Base-by-base conservation (phyloP, 1,140 invertebrate species). In the Drosophila saltans region DNA sequence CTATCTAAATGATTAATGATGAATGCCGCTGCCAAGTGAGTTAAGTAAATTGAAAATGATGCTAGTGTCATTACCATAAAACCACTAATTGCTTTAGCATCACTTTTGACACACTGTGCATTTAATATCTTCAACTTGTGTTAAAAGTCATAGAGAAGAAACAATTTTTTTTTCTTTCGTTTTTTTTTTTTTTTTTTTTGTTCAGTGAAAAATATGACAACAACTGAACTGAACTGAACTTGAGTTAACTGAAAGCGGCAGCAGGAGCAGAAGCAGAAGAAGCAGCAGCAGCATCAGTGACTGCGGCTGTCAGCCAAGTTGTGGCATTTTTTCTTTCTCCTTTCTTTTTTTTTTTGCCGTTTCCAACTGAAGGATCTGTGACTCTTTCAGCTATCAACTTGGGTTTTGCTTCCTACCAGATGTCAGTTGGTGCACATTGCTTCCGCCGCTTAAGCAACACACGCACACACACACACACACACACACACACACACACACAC, bases 291-390 rank as follows among this genome's bases (percentile, higher is more conserved):
- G 33, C 33, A 36, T 36, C 33, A 7, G 33, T 36, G 33, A 36
- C 33, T 36, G 33, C 6, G 72, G 77, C 74, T 77, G 74, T 77
- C 74, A 77, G 63, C 75, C 67, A 66, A 77, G 74, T 66, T 71
- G 75, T 71, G 68, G 74, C 75, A 88, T 86, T 81, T 88, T 88
- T 52, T 26, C 24, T 52, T 16, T 16, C 2, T 16, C 1, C 16
- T 7, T 16, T 9, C 6, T 24, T 52, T 36, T 36, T 36, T 36
- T 36, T 7, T 36, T 36, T 36, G 33, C 33, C 33, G 1, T 36
- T 52, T 82, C 83, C 83, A 88, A 76, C 71, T 79, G 61, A 85
- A 77, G 62, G 83, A 86, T 72, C 62, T 63, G 81, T 63, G 72
- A 45, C 56, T 39, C 56, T 26, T 45, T 58, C 59, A 43, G 67